Evolutionary conservation across 2,888 invertebrate species (phyloP).

Genomic region (Leptura quadrifasciata): DNA sequence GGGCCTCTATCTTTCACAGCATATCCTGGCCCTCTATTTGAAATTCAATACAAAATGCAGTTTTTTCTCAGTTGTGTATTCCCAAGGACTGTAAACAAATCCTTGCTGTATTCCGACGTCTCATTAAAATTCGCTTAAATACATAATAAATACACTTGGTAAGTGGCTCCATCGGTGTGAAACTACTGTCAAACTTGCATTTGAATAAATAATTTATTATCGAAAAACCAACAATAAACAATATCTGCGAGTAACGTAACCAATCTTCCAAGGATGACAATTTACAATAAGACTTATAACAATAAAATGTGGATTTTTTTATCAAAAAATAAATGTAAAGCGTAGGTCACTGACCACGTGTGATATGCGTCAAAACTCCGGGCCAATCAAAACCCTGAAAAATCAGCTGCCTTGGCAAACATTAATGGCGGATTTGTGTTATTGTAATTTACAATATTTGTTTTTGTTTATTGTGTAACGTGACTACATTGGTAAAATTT

Average conservation of each 20-base stretch:
- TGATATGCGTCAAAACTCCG: not conserved
- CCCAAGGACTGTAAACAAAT: too few relatives aligned
- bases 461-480: constrained; percentile 35
- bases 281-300: not conserved
- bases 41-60: too few relatives aligned
- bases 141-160: not conserved
- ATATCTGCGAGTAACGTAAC: not conserved
- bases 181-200: not conserved
- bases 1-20: too few relatives aligned
- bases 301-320: not conserved
- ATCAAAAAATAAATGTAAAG: constrained; percentile 8
- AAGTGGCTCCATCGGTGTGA: not conserved
- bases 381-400: constrained; percentile 23
- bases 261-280: not conserved
- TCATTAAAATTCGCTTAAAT: not conserved
- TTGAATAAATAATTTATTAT: too few relatives aligned
- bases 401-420: constrained; percentile 33
- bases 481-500: constrained; percentile 10
- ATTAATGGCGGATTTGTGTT: constrained; percentile 41
- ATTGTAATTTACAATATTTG: constrained; percentile 38
- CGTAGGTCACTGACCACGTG: constrained; percentile 18
- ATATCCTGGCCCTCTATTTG: too few relatives aligned
- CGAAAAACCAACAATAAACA: too few relatives aligned
- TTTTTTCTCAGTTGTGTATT: too few relatives aligned
- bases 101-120: not conserved